Base-by-base conservation (phyloP, 2,888 invertebrate genomes). In the Synanthedon vespiformis region DNA sequence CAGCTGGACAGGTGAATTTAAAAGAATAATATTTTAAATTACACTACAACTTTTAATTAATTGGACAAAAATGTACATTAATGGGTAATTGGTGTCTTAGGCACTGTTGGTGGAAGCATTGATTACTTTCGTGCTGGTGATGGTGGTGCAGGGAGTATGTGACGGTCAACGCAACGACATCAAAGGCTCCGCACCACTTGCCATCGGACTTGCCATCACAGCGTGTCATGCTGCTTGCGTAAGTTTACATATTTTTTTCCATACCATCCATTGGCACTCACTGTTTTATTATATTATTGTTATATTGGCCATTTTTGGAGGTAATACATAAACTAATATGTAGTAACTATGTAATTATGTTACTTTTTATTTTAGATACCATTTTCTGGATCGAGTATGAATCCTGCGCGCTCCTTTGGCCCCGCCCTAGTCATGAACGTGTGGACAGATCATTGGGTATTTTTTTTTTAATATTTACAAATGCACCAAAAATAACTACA, bases 331-430 rank as follows among this genome's bases (percentile, higher is more conserved):
- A 18, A 18, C 3, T 16, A 16, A 2, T 1, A 16, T 1, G n/a
- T 6, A 44, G n/a, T 2, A 44, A 5, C 34, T 34, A 34, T 34
- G 10, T 10, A 34, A 34, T 34, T 34, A 34, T 64, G 34, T 34
- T 34, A 2, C 1, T 6, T 34, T 34, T 34, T 34, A 34, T 34
- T 34, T 58, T 77, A 93, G 93, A 92, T 97, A 68, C 92, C 94
- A 63, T 89, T 90, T 66, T 94, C 95, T 14, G 95, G 96, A 14
- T 91, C 95, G 56, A 95, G 96, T 77, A 96, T 97, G 96, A 97
- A 97, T 84, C 96, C 97, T 0, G 97, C 97, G 1, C 90, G 97
- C 59, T 93, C 94, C 51, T 93, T 97, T 70, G 97, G 97, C 18
- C 94, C 95, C 0, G 95, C 96, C 16, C 91, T 95, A 10, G 91